phyloP scores from a whole-genome alignment of 2,888 invertebrate species.

The Megalurothrips usitatus region DNA sequence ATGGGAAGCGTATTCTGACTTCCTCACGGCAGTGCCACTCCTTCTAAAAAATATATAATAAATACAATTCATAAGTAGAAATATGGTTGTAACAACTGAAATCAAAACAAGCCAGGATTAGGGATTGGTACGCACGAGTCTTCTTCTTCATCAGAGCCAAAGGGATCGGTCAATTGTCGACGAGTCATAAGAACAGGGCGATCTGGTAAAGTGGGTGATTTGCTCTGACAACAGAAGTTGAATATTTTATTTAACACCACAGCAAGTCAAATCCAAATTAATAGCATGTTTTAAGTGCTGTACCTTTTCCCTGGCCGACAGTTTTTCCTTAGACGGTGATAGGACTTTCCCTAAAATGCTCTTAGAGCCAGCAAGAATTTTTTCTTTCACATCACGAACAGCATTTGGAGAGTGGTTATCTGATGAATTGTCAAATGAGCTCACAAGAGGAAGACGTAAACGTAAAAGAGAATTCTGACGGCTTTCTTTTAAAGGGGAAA shows the following conservation, averaged over 20 bases:
- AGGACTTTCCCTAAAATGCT: slow-evolving; percentile 69
- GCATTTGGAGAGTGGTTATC: slow-evolving; percentile 56
- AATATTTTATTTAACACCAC: neutral
- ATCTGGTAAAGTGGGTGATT: slow-evolving; percentile 46
- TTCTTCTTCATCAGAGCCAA: slow-evolving; percentile 84
- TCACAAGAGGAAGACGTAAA: slow-evolving; percentile 38
- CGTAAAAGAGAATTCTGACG: slow-evolving; percentile 36
- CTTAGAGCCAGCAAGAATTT: slow-evolving; percentile 65
- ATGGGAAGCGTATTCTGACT: neutral
- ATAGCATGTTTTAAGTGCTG: slow-evolving; percentile 31
- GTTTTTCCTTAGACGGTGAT: slow-evolving; percentile 68
- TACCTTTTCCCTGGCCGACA: slow-evolving; percentile 48
- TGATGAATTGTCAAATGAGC: slow-evolving; percentile 35
- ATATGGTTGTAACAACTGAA: neutral
- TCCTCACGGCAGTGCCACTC: neutral
- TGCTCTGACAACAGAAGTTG: slow-evolving; percentile 43
- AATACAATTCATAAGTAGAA: neutral
- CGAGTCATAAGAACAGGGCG: slow-evolving; percentile 69
- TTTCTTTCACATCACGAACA: slow-evolving; percentile 66
- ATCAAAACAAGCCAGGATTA: neutral
- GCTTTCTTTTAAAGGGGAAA: slow-evolving; percentile 28
- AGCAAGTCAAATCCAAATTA: slow-evolving; percentile 3
- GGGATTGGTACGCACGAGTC: slow-evolving; percentile 38
- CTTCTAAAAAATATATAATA: neutral
- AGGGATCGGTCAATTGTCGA: slow-evolving; percentile 80